Evolutionary conservation across 2,113 vertebrate species (phyloP).

Genomic region (Mobula birostris): DNA sequence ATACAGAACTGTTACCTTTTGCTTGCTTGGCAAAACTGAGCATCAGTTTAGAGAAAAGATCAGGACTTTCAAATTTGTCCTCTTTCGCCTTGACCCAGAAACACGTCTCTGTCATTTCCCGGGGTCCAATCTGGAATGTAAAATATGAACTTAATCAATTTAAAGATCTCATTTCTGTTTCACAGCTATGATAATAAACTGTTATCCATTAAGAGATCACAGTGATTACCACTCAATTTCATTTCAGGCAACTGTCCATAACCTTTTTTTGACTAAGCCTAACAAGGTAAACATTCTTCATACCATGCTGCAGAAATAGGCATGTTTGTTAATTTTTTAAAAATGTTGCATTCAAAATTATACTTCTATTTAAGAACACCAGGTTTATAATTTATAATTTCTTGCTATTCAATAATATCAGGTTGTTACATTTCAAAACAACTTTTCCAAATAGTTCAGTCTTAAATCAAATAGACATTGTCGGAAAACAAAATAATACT

Average conservation of each 20-base stretch:
- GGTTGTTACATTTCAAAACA: neutral
- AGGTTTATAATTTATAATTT: neutral
- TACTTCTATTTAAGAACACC: neutral
- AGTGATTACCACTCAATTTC: neutral
- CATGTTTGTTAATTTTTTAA: neutral
- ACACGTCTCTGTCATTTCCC: slow-evolving; percentile 87
- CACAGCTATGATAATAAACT: neutral
- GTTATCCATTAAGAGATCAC: neutral
- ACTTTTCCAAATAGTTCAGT: neutral
- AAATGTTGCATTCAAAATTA: neutral
- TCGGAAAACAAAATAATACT: neutral
- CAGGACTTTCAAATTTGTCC: slow-evolving; percentile 82
- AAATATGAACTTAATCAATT: slow-evolving; percentile 53
- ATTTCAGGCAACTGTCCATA: neutral
- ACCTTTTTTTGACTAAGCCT: neutral
- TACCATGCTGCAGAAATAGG: neutral
- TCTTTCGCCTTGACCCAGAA: slow-evolving; percentile 97
- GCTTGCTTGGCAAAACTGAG: slow-evolving; percentile 81
- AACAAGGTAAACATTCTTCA: neutral
- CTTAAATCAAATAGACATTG: neutral
- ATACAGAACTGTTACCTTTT: slow-evolving; percentile 65
- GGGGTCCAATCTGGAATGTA: slow-evolving; percentile 84
- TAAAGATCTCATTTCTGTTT: neutral
- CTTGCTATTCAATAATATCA: neutral
- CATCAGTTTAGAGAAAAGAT: slow-evolving; percentile 82